A percentile compares a stretch with the other conserved stretches of the same genome.
phyloP scores from a whole-genome alignment of 2,797 vertebrate genomes.

The Cirrhinus mrigala region DNA sequence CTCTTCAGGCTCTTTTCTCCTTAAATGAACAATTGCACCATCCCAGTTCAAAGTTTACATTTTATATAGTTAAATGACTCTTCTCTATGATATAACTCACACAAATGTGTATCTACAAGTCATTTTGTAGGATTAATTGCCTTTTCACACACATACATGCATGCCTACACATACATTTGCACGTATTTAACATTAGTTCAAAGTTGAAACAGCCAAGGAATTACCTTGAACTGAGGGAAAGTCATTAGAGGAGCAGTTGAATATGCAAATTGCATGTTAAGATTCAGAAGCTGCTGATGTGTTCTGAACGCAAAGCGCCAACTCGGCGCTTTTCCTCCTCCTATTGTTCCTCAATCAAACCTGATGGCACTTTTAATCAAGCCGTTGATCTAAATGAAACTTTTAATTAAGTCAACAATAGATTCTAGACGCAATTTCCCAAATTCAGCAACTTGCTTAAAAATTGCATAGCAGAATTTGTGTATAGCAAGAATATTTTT shows the following conservation, averaged over 20 bases:
- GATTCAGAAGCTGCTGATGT: constrained; percentile 51
- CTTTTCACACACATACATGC: not conserved
- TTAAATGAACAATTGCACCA: constrained; percentile 41
- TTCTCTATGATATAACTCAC: not conserved
- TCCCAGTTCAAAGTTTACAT: constrained; percentile 68
- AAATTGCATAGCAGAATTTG: not conserved
- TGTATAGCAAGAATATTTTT: not conserved
- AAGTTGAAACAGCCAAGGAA: constrained; percentile 68
- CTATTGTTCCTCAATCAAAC: constrained; percentile 48
- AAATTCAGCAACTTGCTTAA: constrained; percentile 35
- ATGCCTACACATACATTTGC: not conserved
- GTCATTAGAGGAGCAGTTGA: constrained; percentile 67
- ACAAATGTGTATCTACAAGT: not conserved
- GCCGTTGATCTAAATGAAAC: constrained; percentile 48
- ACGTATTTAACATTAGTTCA: constrained; percentile 39
- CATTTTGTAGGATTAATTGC: not conserved
- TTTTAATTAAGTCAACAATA: constrained; percentile 56
- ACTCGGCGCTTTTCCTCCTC: constrained; percentile 47
- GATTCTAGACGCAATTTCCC: not conserved
- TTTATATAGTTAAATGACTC: constrained; percentile 61
- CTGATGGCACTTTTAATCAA: constrained; percentile 38
- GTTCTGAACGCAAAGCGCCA: constrained; percentile 21
- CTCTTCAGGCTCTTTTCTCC: constrained; percentile 50
- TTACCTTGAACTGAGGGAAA: constrained; percentile 73
- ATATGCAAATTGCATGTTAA: constrained; percentile 51